phyloP scores from a whole-genome alignment of 2,113 vertebrate genomes.

The Myotis brandtii region DNA sequence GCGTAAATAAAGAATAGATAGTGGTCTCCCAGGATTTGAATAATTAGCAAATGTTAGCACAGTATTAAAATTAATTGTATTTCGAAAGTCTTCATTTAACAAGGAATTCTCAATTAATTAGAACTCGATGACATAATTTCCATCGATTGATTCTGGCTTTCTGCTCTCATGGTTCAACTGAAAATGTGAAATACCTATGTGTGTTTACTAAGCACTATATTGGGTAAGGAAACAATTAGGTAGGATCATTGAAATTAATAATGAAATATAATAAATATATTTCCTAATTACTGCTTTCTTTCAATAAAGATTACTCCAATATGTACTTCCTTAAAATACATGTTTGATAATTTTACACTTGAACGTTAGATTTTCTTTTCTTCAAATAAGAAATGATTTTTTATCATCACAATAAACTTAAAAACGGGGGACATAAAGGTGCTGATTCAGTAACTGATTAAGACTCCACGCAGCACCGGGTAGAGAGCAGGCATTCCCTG shows the following conservation, averaged over 20 bases:
- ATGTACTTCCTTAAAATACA: neutral
- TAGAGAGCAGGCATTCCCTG: neutral
- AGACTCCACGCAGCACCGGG: neutral
- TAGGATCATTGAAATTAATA: slow-evolving; percentile 16
- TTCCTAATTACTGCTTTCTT: neutral
- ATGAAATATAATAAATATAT: neutral
- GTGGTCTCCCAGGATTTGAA: neutral
- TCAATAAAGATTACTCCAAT: neutral
- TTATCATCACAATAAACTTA: neutral
- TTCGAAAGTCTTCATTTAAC: neutral
- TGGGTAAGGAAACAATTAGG: neutral
- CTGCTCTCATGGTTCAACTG: neutral
- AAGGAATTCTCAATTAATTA: slow-evolving; percentile 4
- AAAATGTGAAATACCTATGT: neutral
- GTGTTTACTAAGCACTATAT: neutral
- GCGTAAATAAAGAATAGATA: neutral
- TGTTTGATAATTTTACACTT: neutral
- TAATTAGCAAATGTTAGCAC: neutral
- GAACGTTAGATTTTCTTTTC: neutral
- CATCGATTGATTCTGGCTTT: neutral
- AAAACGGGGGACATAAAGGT: neutral
- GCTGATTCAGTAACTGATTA: neutral
- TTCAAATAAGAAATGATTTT: neutral
- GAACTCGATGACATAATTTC: neutral
- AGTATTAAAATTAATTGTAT: neutral